Conservation (phyloP, 1,140 invertebrate species). For the Drosophila mayri region DNA sequence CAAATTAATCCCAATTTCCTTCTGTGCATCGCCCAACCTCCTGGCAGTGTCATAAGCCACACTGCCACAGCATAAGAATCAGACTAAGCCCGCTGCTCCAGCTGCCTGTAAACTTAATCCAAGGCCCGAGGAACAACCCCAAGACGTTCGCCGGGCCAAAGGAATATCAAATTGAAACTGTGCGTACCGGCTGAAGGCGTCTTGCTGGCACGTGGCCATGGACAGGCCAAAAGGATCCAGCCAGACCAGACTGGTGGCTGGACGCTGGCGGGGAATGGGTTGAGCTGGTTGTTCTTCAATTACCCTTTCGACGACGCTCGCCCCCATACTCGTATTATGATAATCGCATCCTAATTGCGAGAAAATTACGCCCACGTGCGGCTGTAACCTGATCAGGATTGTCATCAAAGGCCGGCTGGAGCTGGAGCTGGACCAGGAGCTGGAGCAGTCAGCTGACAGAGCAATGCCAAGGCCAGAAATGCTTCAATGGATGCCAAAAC, state of each 20-base stretch:
- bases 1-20: not conserved
- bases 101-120: slow-evolving; percentile 65
- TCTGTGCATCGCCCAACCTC: slow-evolving; percentile 2
- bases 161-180: slow-evolving; percentile 76
- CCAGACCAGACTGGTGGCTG: slow-evolving; percentile 17
- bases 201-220: slow-evolving; percentile 65
- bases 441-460: slow-evolving; percentile 33
- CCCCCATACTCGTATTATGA: slow-evolving; percentile 78
- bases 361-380: slow-evolving; percentile 84
- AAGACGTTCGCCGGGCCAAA: slow-evolving; percentile 56
- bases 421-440: slow-evolving; percentile 10
- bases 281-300: slow-evolving; percentile 67
- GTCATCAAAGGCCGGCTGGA: slow-evolving; percentile 57
- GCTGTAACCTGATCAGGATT: slow-evolving; percentile 79
- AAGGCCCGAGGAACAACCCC: slow-evolving; percentile 59
- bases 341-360: slow-evolving; percentile 85
- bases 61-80: slow-evolving; percentile 17
- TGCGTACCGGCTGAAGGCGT: slow-evolving; percentile 51
- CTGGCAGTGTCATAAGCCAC: slow-evolving; percentile 26
- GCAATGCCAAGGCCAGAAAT: not conserved
- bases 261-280: slow-evolving; percentile 30
- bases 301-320: slow-evolving; percentile 70
- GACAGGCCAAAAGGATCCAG: slow-evolving; percentile 17
- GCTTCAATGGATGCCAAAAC: slow-evolving; percentile 6
- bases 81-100: slow-evolving; percentile 17